Conservation (phyloP, 2,113 vertebrate genomes). For the Nettapus auritus region DNA sequence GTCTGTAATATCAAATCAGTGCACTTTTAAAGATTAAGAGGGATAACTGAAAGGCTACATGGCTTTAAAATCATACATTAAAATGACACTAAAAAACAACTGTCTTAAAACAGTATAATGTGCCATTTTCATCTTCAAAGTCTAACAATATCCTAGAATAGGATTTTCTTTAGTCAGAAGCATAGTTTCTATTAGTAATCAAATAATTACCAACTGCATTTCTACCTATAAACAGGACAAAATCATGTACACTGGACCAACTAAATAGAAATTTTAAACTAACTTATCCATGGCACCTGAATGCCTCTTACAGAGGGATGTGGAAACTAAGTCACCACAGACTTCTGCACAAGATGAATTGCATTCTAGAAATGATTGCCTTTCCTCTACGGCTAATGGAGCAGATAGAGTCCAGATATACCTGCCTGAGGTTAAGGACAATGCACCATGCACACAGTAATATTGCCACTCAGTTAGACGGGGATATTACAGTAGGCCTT, state of each 20-base stretch:
- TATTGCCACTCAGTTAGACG: neutral
- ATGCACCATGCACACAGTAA: fast-evolving
- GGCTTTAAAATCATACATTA: neutral
- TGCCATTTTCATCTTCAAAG: neutral
- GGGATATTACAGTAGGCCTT: neutral
- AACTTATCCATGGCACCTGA: neutral
- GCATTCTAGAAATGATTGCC: neutral
- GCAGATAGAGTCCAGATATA: neutral
- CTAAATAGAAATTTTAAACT: neutral
- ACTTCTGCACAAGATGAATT: neutral
- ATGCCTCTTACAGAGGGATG: neutral
- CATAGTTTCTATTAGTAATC: neutral
- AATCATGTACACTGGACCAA: neutral
- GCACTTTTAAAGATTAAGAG: neutral
- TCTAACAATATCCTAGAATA: neutral
- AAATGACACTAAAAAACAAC: neutral
- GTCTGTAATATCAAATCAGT: neutral
- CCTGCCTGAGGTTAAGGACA: neutral
- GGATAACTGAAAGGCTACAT: neutral
- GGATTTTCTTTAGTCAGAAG: neutral
- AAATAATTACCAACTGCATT: neutral
- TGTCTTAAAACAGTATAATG: neutral
- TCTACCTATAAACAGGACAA: neutral
- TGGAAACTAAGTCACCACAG: neutral
- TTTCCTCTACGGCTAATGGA: neutral